Evolutionary conservation across 2,113 vertebrate genomes (phyloP), one percentile per base, ranked within the genome.

Genomic region (Dromas ardeola): DNA sequence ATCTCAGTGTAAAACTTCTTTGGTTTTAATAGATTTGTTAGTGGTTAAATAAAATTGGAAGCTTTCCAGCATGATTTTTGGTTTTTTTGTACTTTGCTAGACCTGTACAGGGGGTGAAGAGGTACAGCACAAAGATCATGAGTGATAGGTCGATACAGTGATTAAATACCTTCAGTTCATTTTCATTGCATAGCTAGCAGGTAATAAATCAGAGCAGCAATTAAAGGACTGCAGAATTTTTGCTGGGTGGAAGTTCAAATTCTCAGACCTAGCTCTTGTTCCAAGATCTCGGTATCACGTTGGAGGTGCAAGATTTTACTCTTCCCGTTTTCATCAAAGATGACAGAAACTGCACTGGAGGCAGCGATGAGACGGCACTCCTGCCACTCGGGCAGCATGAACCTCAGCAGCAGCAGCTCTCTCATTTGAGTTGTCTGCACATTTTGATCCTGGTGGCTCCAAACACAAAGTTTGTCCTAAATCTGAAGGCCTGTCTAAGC

Each of bases 151-250:
- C 22, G 2, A 91, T 96, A 78, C 22, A 65, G 65, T 53, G 70
- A 94, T 88, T 82, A 91, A 95, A 69, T 29, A 77, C 53, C 29
- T 79, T 85, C 9, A 15, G 36, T 42, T 70, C 85, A 77, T 85
- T 97, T 95, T 91, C 70, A 55, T 65, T 21, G 21, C 81, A 76
- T 34, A 89, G 50, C 83, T 82, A 87, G 65, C 70, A 89, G 58
- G 16, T 74, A 84, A 91, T 93, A 93, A 93, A 91, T 91, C 86
- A 94, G 86, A 94, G 78, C 13, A 32, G 70, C 74, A 90, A 38
- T 93, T 91, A 81, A 76, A 82, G 32, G 29, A 42, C 71, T 79
- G 55, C 18, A 73, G 86, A 59, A 66, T 87, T 91, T 94, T 92
- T 84, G 20, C 34, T 70, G 53, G 34, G 73, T 73, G 62, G 70